Evolutionary conservation across 2,888 invertebrate genomes (phyloP).

Genomic region (Balanococcus diminutus): DNA sequence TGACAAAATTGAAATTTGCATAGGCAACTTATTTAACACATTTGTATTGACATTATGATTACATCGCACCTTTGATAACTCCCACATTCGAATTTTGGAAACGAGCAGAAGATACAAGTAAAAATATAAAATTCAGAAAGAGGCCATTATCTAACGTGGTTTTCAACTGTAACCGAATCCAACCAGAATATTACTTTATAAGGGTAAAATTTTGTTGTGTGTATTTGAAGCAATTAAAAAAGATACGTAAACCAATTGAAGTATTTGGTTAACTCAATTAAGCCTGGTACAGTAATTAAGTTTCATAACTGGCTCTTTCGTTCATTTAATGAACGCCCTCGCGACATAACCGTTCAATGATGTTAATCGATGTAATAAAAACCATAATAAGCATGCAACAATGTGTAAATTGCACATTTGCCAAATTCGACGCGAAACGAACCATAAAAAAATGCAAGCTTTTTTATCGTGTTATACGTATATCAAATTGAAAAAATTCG

Average conservation of each 20-base stretch:
- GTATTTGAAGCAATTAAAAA: background rate
- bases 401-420: constrained; percentile 28
- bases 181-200: background rate
- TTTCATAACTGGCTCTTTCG: background rate
- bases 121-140: background rate
- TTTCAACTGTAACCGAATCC: background rate
- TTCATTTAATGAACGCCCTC: background rate
- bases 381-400: background rate
- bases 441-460: background rate
- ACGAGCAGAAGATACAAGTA: background rate
- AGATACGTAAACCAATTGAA: background rate
- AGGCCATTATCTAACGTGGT: background rate
- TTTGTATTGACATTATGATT: no score
- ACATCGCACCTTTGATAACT: no score
- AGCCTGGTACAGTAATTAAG: background rate
- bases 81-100: background rate
- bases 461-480: background rate
- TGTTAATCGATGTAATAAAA: background rate
- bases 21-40: background rate
- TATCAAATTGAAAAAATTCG: background rate
- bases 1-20: background rate
- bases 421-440: background rate
- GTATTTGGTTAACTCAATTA: background rate
- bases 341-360: background rate
- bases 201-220: background rate